Evolutionary conservation across 2,888 invertebrate species (phyloP), one percentile per base, ranked within the genome.

Genomic region (Ochropleura leucogaster): DNA sequence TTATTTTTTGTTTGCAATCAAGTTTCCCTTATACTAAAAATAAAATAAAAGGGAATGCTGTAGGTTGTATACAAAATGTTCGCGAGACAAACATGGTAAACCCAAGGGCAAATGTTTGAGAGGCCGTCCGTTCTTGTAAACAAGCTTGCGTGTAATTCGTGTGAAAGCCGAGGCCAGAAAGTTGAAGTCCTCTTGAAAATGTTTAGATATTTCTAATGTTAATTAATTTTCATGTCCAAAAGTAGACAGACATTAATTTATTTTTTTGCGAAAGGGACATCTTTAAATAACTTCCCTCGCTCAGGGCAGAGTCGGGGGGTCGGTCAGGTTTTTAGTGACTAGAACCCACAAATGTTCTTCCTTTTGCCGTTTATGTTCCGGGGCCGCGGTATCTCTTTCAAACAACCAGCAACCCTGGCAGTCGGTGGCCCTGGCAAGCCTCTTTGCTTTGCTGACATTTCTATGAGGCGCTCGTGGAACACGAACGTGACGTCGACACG

Each of bases 51-150:
- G 18, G 6, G 49, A 55, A 63, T 14, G 4, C 16, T 44, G 16
- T 76, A 72, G 74, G 75, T 75, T 69, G 63, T 86, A 69, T 68
- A 66, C 47, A 74, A 68, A 81, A 77, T 70, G 62, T 73, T 66
- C 49, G 46, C 63, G 57, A 77, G 55, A 74, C 74, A 76, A 82
- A 79, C 74, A 67, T 71, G 63, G 62, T 72, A 64, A 71, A 80
- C 81, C 73, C 65, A 71, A 63, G 73, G 74, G 65, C 67, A 75
- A 86, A 77, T 80, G 74, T 83, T 84, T 86, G 77, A 86, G 77
- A 66, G 74, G 55, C 63, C 60, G 55, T 30, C 80, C 73, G 79
- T 73, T 65, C 84, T 63, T 69, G 79, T 77, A 80, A 83, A 86
- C 73, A 84, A n/a, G 64, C 68, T 62, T 60, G 65, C 68, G 71